phyloP scores from a whole-genome alignment of 2,797 vertebrate genomes.

The Lagorchestes hirsutus region DNA sequence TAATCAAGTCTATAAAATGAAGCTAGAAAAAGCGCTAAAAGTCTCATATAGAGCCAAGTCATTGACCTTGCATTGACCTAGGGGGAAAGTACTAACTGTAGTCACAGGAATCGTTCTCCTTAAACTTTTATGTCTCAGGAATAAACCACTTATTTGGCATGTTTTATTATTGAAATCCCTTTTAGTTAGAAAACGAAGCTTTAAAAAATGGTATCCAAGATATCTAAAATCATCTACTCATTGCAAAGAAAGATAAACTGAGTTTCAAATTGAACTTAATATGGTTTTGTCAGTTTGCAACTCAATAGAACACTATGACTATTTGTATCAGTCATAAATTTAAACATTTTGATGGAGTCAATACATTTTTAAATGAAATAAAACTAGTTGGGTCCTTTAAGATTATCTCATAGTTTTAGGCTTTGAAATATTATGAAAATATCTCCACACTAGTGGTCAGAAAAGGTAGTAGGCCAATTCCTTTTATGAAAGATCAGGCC shows the following conservation, averaged over 20 bases:
- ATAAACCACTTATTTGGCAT: slow-evolving; percentile 54
- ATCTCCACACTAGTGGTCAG: slow-evolving; percentile 1
- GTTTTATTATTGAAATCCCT: slow-evolving; percentile 62
- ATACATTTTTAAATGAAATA: slow-evolving; percentile 36
- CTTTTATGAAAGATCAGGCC: slow-evolving; percentile 1
- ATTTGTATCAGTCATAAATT: not conserved
- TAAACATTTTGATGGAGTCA: not conserved
- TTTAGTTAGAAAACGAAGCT: slow-evolving; percentile 17
- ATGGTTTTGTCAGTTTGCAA: not conserved
- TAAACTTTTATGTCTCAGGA: slow-evolving; percentile 42
- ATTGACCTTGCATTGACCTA: not conserved
- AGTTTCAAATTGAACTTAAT: slow-evolving; percentile 24
- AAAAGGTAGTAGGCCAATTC: not conserved
- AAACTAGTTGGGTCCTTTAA: slow-evolving; percentile 18
- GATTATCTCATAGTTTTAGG: slow-evolving; percentile 23
- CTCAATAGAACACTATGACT: slow-evolving; percentile 35
- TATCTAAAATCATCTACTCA: not conserved
- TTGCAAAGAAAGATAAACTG: slow-evolving; percentile 25
- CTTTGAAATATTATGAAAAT: slow-evolving; percentile 35
- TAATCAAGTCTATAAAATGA: slow-evolving; percentile 49
- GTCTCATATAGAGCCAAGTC: not conserved
- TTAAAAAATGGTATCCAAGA: not conserved
- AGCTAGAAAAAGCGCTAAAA: not conserved
- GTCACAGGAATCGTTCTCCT: slow-evolving; percentile 32
- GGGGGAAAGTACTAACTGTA: slow-evolving; percentile 30